Evolutionary conservation across 2,797 vertebrate genomes (phyloP).

Genomic region (Neosilurus mollespiculum): DNA sequence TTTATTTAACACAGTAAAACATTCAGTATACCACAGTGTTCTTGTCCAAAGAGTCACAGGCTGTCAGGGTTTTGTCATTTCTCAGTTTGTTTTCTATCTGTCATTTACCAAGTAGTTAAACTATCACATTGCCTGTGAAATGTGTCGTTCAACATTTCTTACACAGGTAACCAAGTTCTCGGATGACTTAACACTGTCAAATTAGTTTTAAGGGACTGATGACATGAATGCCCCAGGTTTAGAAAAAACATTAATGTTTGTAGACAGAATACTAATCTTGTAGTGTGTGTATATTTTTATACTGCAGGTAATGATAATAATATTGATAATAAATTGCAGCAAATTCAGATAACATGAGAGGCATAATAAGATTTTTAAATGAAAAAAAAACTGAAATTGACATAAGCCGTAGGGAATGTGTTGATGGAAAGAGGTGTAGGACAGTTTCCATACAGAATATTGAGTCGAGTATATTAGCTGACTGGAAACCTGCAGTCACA

Average conservation of each 20-base stretch:
- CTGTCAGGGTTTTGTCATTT: conserved; percentile 6
- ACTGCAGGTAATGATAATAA: conserved; percentile 22
- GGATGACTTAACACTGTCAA: conserved; percentile 42
- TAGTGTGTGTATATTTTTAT: conserved; percentile 46
- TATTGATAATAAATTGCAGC: conserved; percentile 30
- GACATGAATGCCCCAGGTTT: conserved; percentile 55
- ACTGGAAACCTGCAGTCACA: conserved; percentile 75
- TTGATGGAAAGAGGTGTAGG: conserved; percentile 67
- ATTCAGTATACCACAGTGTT: conserved; percentile 12
- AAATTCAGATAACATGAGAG: conserved; percentile 50
- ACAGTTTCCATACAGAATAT: conserved; percentile 50
- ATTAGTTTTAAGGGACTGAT: conserved; percentile 57
- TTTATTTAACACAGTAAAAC: conserved; percentile 39
- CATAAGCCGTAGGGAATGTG: conserved; percentile 73
- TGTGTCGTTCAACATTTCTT: neutral
- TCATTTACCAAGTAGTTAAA: conserved; percentile 3
- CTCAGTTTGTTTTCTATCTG: conserved; percentile 22
- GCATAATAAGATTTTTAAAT: conserved; percentile 43
- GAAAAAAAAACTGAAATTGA: conserved; percentile 40
- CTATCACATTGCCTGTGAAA: conserved; percentile 1
- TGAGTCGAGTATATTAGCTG: conserved; percentile 59
- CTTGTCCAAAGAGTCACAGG: conserved; percentile 13
- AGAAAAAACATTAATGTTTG: conserved; percentile 41
- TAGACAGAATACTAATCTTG: conserved; percentile 62
- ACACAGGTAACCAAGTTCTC: conserved; percentile 20